phyloP scores from a whole-genome alignment of 2,797 vertebrate genomes.

The Acropternis orthonyx region DNA sequence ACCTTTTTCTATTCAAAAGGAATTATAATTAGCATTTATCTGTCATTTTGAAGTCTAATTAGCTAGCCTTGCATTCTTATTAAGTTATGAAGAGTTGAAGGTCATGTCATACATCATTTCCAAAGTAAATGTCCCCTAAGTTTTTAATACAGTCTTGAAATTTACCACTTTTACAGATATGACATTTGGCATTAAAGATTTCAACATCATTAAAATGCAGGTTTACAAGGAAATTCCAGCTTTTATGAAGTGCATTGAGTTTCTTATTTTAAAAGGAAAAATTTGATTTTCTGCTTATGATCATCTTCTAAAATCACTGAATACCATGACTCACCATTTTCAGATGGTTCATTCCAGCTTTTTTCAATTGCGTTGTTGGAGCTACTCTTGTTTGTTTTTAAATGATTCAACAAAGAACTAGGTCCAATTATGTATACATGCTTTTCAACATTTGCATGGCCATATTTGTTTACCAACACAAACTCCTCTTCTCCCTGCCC shows the following conservation, averaged over 20 bases:
- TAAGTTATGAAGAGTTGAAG: slow-evolving; percentile 29
- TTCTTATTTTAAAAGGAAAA: neutral
- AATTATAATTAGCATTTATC: slow-evolving; percentile 15
- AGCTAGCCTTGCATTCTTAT: neutral
- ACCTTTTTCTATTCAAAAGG: neutral
- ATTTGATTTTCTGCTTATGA: neutral
- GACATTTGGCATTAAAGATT: slow-evolving; percentile 7
- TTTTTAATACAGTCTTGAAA: slow-evolving; percentile 22
- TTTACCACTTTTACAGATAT: neutral
- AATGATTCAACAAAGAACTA: neutral
- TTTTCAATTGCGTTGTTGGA: neutral
- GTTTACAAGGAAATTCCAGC: neutral
- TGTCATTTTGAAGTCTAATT: slow-evolving; percentile 45
- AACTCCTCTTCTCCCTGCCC: neutral
- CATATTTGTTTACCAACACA: neutral
- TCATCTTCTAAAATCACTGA: neutral
- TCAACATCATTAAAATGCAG: neutral
- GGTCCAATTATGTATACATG: neutral
- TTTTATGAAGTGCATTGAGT: neutral
- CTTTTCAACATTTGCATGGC: neutral
- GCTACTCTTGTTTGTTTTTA: neutral
- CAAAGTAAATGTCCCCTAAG: neutral
- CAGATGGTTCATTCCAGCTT: neutral
- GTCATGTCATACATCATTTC: slow-evolving; percentile 22
- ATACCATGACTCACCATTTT: neutral